A percentile compares a stretch with the other conserved stretches of the same genome.
Conservation (phyloP, 1,140 invertebrate genomes). For the Trachymyrmex cornetzi region DNA sequence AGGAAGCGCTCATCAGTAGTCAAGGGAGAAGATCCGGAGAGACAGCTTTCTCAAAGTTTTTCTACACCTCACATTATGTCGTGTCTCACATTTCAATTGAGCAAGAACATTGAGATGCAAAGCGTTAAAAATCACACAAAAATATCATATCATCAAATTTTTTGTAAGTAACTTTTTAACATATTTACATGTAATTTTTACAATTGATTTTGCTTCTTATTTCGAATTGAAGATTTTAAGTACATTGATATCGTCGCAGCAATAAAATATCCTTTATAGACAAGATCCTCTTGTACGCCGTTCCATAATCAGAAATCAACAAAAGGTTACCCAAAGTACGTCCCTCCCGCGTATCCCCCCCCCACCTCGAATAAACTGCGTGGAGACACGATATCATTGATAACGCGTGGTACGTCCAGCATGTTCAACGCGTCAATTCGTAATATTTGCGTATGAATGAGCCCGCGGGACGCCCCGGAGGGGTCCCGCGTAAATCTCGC, state of each 20-base stretch:
- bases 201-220: not conserved
- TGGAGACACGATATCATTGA: constrained; percentile 76
- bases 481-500: constrained; percentile 79
- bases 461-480: constrained; percentile 66
- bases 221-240: not conserved
- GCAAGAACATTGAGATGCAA: not conserved
- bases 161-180: not conserved
- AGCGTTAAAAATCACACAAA: not conserved
- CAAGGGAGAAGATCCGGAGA: constrained; percentile 48
- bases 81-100: constrained; percentile 49
- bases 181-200: not conserved
- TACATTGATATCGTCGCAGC: not conserved
- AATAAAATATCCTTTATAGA: constrained; percentile 25
- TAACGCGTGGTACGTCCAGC: constrained; percentile 54
- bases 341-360: too few species aligned
- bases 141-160: not conserved
- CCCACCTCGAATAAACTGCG: constrained; percentile 55
- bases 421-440: constrained; percentile 70
- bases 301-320: constrained; percentile 16
- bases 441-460: constrained; percentile 83
- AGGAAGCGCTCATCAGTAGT: constrained; percentile 76
- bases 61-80: constrained; percentile 40
- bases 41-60: constrained; percentile 50
- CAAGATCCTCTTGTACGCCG: not conserved
- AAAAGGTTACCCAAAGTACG: not conserved